A percentile compares a stretch with the other conserved stretches of the same genome.
Evolutionary conservation across 2,113 vertebrate genomes (phyloP).

Genomic region (Campylorhamphus procurvoides): DNA sequence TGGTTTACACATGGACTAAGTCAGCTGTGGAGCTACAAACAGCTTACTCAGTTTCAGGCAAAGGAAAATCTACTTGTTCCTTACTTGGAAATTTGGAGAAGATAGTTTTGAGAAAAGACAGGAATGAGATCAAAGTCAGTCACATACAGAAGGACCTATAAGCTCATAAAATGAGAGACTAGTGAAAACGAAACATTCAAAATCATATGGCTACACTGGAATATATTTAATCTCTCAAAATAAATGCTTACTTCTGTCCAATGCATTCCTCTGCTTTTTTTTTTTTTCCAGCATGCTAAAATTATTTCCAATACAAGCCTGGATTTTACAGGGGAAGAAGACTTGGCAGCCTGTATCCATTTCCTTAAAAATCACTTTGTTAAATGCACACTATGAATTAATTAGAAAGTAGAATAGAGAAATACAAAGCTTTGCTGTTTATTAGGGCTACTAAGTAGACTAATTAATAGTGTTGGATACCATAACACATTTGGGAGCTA

Average conservation of each 20-base stretch:
- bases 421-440: neutral
- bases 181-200: neutral
- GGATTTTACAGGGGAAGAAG: neutral
- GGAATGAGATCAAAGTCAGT: neutral
- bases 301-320: neutral
- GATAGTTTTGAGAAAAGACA: neutral
- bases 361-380: neutral
- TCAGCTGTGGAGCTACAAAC: too few species aligned
- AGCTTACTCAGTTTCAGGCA: neutral
- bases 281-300: neutral
- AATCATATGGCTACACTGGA: neutral
- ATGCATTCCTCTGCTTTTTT: neutral
- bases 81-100: neutral
- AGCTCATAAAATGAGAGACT: neutral
- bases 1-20: neutral
- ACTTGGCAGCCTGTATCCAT: neutral
- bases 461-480: neutral
- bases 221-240: neutral
- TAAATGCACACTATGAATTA: neutral
- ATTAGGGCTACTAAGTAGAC: neutral
- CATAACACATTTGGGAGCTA: neutral
- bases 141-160: neutral
- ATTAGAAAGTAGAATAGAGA: neutral
- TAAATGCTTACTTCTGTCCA: neutral
- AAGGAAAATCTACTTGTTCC: neutral